A percentile compares a stretch with the other conserved stretches of the same genome.
Conservation (phyloP, 2,113 vertebrate species). For the Alosa alosa region DNA sequence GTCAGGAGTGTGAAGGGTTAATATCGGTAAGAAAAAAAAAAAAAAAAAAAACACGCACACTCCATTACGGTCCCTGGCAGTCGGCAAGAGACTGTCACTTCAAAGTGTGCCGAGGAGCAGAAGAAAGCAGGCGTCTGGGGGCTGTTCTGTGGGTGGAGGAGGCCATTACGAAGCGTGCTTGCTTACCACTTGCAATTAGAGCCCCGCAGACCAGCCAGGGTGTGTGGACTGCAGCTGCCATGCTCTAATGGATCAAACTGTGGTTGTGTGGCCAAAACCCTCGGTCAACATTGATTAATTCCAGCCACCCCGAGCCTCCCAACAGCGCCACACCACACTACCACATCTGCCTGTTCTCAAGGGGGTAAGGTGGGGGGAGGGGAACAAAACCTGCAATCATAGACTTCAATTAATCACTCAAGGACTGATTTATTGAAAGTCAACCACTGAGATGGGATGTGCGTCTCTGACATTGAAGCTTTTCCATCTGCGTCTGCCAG, state of each 20-base stretch:
- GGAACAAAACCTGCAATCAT: constrained; percentile 50
- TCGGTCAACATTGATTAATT: constrained; percentile 59
- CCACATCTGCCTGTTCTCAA: constrained; percentile 31
- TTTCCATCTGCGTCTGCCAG: constrained; percentile 21
- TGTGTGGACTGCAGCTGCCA: constrained; percentile 43
- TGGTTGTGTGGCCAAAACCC: constrained; percentile 44
- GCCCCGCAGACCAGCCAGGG: constrained; percentile 41
- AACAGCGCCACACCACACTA: constrained; percentile 29
- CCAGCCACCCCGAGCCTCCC: constrained; percentile 51
- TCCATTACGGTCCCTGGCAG: constrained; percentile 22
- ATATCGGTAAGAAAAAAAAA: not conserved
- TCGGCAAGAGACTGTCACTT: constrained; percentile 29
- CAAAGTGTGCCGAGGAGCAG: constrained; percentile 23
- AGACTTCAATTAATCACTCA: constrained; percentile 65
- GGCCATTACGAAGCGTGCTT: constrained; percentile 28
- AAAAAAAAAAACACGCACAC: not conserved
- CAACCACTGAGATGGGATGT: constrained; percentile 55
- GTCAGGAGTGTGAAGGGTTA: not conserved
- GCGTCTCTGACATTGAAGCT: too few species aligned
- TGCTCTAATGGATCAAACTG: constrained; percentile 51
- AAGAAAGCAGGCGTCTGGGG: constrained; percentile 5
- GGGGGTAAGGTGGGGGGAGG: constrained; percentile 23
- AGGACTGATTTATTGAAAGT: constrained; percentile 67
- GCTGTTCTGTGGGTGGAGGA: not conserved
- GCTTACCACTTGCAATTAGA: constrained; percentile 54